These are phyloP conservation scores for Catagonus wagneri DNA, from an alignment of 2,113 vertebrate species.

Conservation along the genomic window DNA sequence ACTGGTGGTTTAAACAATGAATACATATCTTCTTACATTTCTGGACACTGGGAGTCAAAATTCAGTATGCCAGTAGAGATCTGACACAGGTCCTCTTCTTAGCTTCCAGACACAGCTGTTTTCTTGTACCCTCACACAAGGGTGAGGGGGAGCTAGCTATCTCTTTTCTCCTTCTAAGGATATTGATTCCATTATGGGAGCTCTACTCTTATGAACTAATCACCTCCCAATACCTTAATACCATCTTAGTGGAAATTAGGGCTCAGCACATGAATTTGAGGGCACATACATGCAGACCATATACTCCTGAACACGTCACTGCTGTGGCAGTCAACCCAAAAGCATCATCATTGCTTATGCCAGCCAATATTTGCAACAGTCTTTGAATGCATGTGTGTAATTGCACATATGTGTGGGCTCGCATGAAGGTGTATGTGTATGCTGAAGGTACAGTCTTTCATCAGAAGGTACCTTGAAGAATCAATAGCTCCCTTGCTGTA, in stretches of 20 bases:
- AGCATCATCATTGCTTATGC: accelerated
- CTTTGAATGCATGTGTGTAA: not conserved
- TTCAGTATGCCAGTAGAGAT: not conserved
- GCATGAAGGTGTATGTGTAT: not conserved
- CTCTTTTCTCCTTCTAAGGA: not conserved
- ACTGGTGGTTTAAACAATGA: not conserved
- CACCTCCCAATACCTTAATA: not conserved
- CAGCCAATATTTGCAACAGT: no score
- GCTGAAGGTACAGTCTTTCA: not conserved
- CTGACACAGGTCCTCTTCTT: not conserved
- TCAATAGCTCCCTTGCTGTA: not conserved
- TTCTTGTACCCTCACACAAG: not conserved
- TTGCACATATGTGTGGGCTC: not conserved
- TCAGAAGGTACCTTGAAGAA: not conserved
- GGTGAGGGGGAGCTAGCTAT: not conserved
- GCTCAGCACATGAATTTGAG: not conserved
- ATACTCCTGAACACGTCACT: not conserved
- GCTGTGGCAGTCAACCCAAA: not conserved
- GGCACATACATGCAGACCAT: not conserved
- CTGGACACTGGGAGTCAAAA: not conserved
- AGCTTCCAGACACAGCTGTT: not conserved
- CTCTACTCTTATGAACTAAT: not conserved
- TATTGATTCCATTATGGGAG: not conserved
- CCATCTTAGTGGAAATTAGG: not conserved
- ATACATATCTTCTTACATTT: not conserved